Conservation (phyloP, 2,888 invertebrate species). For the Aproaerema taeniolella region DNA sequence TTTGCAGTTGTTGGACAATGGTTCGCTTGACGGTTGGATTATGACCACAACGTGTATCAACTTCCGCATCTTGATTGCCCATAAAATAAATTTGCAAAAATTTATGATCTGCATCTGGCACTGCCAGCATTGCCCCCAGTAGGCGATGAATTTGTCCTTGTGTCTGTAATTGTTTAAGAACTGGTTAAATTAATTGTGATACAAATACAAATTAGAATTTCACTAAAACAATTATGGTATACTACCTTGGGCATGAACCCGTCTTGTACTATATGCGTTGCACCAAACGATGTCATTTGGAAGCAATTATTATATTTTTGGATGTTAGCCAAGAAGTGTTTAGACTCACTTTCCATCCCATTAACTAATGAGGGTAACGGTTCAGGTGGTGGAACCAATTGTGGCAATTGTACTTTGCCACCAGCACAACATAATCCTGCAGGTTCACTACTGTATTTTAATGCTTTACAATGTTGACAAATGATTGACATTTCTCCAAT, state of each 20-base stretch:
- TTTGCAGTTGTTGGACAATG: conserved; percentile 20
- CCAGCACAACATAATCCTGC: conserved; percentile 18
- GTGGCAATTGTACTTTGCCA: conserved; percentile 15
- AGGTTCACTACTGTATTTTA: conserved; percentile 16
- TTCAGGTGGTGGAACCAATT: conserved; percentile 15
- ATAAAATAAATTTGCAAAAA: conserved; percentile 28
- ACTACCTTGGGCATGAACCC: conserved; percentile 23
- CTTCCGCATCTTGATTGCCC: conserved; percentile 14
- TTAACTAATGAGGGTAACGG: conserved; percentile 13
- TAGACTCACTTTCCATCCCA: conserved; percentile 17
- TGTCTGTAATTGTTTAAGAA: conserved; percentile 10
- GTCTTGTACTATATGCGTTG: conserved; percentile 16
- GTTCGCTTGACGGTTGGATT: conserved; percentile 5
- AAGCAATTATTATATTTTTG: conserved; percentile 20
- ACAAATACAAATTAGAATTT: background rate
- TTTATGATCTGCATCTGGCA: conserved; percentile 15
- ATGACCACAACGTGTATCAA: conserved; percentile 15
- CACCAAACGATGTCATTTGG: conserved; percentile 26
- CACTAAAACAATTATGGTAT: background rate
- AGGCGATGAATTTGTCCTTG: conserved; percentile 23
- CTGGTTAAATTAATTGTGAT: background rate
- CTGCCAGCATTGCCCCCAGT: conserved; percentile 20
- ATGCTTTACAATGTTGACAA: conserved; percentile 13
- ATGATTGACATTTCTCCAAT: conserved; percentile 11
- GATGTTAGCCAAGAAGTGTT: conserved; percentile 21